Conservation (phyloP, 2,113 vertebrate species). For the Thomomys bottae region DNA sequence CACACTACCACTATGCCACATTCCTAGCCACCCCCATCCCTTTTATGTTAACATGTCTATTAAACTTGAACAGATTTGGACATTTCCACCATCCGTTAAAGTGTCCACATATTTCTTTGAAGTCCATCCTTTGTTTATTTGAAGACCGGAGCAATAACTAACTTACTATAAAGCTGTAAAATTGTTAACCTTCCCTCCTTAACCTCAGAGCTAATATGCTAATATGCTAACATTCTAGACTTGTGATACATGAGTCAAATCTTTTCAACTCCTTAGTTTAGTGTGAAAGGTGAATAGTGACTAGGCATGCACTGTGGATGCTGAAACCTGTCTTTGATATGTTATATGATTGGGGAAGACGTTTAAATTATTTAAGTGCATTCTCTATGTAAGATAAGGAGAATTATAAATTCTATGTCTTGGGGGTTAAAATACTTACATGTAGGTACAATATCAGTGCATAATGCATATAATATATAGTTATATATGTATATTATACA, state of each 20-base stretch:
- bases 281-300: background rate
- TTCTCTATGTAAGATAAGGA: background rate
- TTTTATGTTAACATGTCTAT: background rate
- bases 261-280: background rate
- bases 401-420: background rate
- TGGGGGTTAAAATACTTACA: background rate
- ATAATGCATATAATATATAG: background rate
- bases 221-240: no score
- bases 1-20: no score
- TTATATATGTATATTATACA: no score
- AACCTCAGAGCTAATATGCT: no score
- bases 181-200: background rate
- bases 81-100: background rate
- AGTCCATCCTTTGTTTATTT: background rate
- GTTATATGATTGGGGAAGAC: conserved; percentile 25
- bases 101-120: background rate
- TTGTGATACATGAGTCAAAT: background rate
- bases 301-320: background rate
- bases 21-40: background rate
- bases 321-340: conserved; percentile 3
- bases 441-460: background rate
- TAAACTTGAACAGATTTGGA: conserved; percentile 31
- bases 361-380: conserved; percentile 38
- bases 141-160: background rate
- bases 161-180: conserved; percentile 1